phyloP scores from a whole-genome alignment of 2,113 vertebrate genomes.

The Larimichthys crocea region DNA sequence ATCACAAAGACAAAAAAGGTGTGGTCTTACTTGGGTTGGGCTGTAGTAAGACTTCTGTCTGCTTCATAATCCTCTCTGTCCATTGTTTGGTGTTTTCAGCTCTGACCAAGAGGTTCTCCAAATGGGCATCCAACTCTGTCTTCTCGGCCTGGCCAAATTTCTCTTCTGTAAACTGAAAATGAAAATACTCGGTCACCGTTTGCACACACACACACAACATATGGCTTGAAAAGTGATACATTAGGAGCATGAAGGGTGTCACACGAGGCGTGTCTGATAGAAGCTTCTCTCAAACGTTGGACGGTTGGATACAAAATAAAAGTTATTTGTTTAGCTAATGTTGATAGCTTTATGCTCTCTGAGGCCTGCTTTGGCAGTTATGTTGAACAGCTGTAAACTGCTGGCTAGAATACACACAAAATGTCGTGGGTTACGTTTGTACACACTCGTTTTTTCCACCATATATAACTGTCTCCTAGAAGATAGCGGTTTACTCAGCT shows the following conservation, averaged over 20 bases:
- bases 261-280: not conserved
- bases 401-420: not conserved
- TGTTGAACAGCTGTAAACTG: not conserved
- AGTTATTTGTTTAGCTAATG: not conserved
- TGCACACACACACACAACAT: not conserved
- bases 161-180: constrained; percentile 95
- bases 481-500: not conserved
- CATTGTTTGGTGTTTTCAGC: constrained; percentile 96
- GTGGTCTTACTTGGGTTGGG: constrained; percentile 95
- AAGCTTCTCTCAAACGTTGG: not conserved
- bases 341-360: constrained; percentile 3
- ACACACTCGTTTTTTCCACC: not conserved
- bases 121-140: constrained; percentile 97
- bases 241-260: not conserved
- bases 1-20: not conserved
- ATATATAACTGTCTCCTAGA: not conserved
- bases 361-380: constrained; percentile 45
- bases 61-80: constrained; percentile 98
- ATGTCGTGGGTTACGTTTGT: not conserved
- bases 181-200: not conserved
- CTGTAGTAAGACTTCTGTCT: constrained; percentile 96
- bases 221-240: fast-evolving
- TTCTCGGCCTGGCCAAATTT: constrained; percentile 98
- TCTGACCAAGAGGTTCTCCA: constrained; percentile 95
- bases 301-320: not conserved